Percentiles rank a stretch among this genome's conserved stretches.
phyloP scores from a whole-genome alignment of 1,140 invertebrate genomes.

The Bombus waltoni region DNA sequence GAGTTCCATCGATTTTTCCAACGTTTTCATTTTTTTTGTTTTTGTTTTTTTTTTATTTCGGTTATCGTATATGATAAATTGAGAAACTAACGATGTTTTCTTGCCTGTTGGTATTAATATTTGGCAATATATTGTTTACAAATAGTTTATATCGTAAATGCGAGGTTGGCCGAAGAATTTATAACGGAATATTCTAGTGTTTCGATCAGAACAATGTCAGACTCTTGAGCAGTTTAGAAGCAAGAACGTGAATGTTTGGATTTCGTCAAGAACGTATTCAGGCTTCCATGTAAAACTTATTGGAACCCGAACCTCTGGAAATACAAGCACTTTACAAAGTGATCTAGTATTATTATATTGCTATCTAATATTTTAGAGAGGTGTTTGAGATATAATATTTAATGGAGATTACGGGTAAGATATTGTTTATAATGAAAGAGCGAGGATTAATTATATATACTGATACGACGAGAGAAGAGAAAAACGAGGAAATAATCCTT shows the following conservation, averaged over 20 bases:
- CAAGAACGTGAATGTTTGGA: not conserved
- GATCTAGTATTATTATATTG: not conserved
- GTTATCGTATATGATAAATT: not conserved
- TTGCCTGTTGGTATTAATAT: not conserved
- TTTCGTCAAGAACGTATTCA: not conserved
- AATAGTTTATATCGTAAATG: not conserved
- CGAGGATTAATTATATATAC: no score
- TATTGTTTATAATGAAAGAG: not conserved
- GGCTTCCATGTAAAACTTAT: not conserved
- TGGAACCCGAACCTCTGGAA: not conserved
- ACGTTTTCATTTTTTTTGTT: not conserved
- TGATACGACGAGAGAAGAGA: no score
- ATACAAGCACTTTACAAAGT: not conserved
- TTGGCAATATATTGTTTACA: not conserved
- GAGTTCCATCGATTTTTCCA: not conserved
- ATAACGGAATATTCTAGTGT: not conserved
- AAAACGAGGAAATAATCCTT: no score
- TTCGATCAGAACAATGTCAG: not conserved
- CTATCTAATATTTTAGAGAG: not conserved
- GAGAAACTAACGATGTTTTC: not conserved
- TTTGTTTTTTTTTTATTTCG: not conserved
- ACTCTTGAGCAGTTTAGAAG: not conserved
- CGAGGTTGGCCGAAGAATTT: not conserved
- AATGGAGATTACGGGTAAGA: not conserved
- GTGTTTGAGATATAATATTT: not conserved